Base-by-base conservation (phyloP, 2,888 invertebrate species). In the Stegana nigrithorax region DNA sequence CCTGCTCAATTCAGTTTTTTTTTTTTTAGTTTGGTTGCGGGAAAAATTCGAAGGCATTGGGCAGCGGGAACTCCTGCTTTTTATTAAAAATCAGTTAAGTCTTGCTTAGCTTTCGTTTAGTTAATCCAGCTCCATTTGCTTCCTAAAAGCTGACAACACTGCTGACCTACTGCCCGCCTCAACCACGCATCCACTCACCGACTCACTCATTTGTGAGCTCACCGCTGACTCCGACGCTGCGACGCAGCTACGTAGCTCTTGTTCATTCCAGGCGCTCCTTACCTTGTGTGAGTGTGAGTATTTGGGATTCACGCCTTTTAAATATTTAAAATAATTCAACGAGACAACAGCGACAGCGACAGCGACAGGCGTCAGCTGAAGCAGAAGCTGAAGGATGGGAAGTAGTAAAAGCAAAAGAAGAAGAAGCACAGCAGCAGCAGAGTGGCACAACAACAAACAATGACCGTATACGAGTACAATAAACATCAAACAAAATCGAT, bases 401-500 rank as follows among this genome's bases (percentile, higher is more conserved):
- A n/a, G n/a, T n/a, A 57, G 17, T 14, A 55, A 17, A 19, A 36
- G 21, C 55, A 17, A 26, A 14, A 17, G 36, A 32, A 27, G 36
- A n/a, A 32, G 23, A 12, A 27, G n/a, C 4, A 36, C 51, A 51
- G 23, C 23, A 56, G 27, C 4, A 21, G 19, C 27, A 51, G 6
- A 29, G 29, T 69, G 61, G 50, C 63, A 53, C 42, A 39, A 36
- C 63, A 62, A 65, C 66, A 68, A 80, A n/a, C n/a, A n/a, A n/a
- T n/a, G n/a, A n/a, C n/a, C n/a, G n/a, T n/a, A n/a, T n/a, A n/a
- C n/a, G n/a, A n/a, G n/a, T n/a, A n/a, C n/a, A n/a, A n/a, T n/a
- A n/a, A 75, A 78, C 75, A 75, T 80, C 78, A 75, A 75, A 75
- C 80, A 75, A 75, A 75, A 75, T 75, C 75, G 78, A 75, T 80